Conservation (phyloP, 2,888 invertebrate genomes). For the Drymonia ruficornis region DNA sequence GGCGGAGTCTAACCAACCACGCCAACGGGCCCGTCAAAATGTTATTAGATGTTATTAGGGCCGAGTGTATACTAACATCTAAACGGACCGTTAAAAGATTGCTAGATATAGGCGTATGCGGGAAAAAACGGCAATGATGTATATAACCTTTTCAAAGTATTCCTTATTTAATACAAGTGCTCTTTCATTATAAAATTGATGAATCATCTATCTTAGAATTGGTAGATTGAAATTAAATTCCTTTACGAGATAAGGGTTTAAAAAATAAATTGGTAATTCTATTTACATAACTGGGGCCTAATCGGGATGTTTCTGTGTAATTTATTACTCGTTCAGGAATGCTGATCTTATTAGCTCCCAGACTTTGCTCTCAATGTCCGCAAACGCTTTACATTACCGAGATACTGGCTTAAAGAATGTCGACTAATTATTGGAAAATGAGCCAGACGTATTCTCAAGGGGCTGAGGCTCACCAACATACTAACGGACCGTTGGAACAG, state of each 20-base stretch:
- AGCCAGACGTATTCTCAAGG: not conserved
- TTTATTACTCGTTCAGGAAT: not conserved
- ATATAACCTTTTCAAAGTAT: no score
- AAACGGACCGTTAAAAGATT: no score
- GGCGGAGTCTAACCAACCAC: no score
- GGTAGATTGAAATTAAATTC: not conserved
- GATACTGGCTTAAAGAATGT: not conserved
- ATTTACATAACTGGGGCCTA: not conserved
- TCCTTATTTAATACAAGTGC: no score
- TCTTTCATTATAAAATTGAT: no score
- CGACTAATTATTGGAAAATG: constrained; percentile 1
- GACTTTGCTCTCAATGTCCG: constrained; percentile 4
- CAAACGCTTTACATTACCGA: constrained; percentile 1
- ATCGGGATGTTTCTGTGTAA: not conserved
- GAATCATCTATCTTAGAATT: not conserved
- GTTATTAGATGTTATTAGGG: no score
- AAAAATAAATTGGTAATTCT: not conserved
- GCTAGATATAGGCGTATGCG: no score
- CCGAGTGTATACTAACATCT: no score
- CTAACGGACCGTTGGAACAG: no score
- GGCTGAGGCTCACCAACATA: no score
- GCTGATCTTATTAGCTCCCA: not conserved
- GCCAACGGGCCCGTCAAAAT: no score
- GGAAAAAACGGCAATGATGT: no score
- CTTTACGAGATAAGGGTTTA: not conserved